A percentile compares a stretch with the other conserved stretches of the same genome.
These are phyloP conservation scores for Drosophila teissieri DNA, from an alignment of 1,140 invertebrate genomes.

Conservation along the genomic window DNA sequence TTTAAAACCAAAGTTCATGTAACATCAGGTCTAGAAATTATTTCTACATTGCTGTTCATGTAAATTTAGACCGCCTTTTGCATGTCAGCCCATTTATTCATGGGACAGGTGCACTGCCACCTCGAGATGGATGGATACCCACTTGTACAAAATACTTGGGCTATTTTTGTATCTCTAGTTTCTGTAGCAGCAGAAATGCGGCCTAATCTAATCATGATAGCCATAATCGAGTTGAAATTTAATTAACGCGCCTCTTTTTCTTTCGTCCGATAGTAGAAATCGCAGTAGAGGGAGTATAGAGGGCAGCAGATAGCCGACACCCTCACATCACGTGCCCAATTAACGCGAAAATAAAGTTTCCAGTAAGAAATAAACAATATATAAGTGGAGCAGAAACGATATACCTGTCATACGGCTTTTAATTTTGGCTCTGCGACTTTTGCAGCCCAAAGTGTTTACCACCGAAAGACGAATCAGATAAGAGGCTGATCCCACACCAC, in stretches of 20 bases:
- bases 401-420: conserved; percentile 16
- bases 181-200: neutral
- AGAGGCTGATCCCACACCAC: conserved; percentile 35
- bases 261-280: neutral
- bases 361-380: neutral
- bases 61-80: conserved; percentile 56
- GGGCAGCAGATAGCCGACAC: conserved; percentile 37
- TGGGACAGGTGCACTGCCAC: conserved; percentile 45
- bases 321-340: conserved; percentile 56
- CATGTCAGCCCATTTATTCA: conserved; percentile 51
- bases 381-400: conserved; percentile 1
- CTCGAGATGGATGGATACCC: conserved; percentile 16
- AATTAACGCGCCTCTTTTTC: conserved; percentile 53
- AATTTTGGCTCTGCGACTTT: conserved; percentile 8
- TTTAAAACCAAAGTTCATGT: too few species aligned
- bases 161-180: conserved; percentile 31
- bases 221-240: conserved; percentile 57
- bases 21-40: neutral
- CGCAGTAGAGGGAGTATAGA: neutral
- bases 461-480: conserved; percentile 29
- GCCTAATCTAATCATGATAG: conserved; percentile 56
- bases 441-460: conserved; percentile 7
- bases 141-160: neutral
- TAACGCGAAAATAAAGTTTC: conserved; percentile 41
- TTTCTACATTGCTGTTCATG: neutral